These are phyloP conservation scores for Caloenas nicobarica DNA, from an alignment of 2,113 vertebrate species.

Conservation along the genomic window DNA sequence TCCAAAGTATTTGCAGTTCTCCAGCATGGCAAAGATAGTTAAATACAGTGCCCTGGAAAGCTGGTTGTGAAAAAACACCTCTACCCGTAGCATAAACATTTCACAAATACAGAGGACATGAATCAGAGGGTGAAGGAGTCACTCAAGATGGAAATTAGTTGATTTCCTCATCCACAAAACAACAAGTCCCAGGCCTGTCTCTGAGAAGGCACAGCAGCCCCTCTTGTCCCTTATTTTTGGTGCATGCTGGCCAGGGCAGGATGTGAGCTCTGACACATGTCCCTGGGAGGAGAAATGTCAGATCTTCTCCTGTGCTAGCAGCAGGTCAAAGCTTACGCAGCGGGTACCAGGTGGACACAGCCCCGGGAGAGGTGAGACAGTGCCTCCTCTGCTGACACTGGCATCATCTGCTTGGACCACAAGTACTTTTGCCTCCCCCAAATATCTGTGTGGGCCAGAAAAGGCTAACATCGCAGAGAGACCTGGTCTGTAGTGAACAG, in stretches of 20 bases:
- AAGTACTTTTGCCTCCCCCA: background rate
- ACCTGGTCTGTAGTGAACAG: background rate
- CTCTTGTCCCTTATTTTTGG: background rate
- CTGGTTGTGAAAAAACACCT: background rate
- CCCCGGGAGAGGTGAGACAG: background rate
- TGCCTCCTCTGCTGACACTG: background rate
- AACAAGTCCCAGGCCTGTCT: background rate
- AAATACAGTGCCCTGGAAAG: background rate
- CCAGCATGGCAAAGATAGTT: background rate
- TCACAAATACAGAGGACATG: background rate
- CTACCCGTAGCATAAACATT: background rate
- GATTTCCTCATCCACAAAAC: background rate
- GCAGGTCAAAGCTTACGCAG: background rate
- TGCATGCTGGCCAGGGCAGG: rapidly evolving
- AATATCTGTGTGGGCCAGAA: rapidly evolving
- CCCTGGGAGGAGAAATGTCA: background rate
- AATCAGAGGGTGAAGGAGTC: background rate
- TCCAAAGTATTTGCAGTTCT: background rate
- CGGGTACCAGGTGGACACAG: background rate
- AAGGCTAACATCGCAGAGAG: background rate
- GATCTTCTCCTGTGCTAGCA: background rate
- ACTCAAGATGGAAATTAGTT: background rate
- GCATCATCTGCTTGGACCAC: background rate
- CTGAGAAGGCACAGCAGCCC: background rate
- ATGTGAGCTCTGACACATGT: rapidly evolving